These are phyloP conservation scores for Craniophora ligustri DNA, from an alignment of 2,888 invertebrate genomes.

Conservation along the genomic window DNA sequence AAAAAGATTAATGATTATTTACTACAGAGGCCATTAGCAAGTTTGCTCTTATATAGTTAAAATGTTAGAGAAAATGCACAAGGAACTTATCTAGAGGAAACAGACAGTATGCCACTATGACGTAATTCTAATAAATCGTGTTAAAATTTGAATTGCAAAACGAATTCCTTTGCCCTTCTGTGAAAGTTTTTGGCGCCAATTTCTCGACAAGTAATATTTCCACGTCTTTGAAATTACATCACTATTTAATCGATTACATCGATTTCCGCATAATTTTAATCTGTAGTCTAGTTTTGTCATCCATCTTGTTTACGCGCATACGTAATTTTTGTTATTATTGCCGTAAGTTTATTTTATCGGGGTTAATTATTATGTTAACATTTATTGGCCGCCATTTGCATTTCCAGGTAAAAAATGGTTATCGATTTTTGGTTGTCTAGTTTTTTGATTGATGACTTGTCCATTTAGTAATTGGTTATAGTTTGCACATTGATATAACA, in stretches of 20 bases:
- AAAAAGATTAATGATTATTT: constrained; percentile 35
- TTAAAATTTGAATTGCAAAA: constrained; percentile 53
- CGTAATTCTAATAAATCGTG: constrained; percentile 42
- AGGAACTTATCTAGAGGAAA: constrained; percentile 33
- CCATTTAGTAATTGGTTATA: not conserved
- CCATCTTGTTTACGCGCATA: constrained; percentile 28
- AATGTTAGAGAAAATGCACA: constrained; percentile 10
- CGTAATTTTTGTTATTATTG: constrained; percentile 11
- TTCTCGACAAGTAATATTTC: constrained; percentile 32
- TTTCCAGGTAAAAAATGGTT: constrained; percentile 16
- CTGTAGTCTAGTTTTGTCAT: constrained; percentile 38
- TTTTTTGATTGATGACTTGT: constrained; percentile 10
- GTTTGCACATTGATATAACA: too few relatives aligned
- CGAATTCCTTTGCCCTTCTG: constrained; percentile 50
- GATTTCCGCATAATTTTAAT: constrained; percentile 31
- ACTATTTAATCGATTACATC: constrained; percentile 24
- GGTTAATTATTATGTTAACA: constrained; percentile 25
- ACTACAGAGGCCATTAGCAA: constrained; percentile 6
- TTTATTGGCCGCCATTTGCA: constrained; percentile 26
- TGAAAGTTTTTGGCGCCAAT: constrained; percentile 46
- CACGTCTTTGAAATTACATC: constrained; percentile 22
- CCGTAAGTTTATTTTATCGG: constrained; percentile 18
- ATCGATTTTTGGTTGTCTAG: not conserved
- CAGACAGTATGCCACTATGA: constrained; percentile 23
- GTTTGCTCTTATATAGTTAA: constrained; percentile 5